Percentiles rank a stretch among this genome's conserved stretches.
Conservation (phyloP, 2,797 vertebrate genomes). For the Leptoclinus maculatus region DNA sequence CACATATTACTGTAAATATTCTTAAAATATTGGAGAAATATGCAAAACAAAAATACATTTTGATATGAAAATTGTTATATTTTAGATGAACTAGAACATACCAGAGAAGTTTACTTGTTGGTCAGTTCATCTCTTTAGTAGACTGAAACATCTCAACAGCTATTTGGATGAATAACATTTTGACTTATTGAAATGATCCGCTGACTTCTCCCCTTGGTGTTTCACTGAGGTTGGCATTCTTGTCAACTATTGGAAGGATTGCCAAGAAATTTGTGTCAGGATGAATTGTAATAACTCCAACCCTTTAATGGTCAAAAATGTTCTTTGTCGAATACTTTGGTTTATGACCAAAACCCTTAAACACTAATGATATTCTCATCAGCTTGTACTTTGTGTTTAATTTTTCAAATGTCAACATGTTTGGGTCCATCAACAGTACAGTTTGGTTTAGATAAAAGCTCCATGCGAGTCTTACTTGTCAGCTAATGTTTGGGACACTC, state of each 20-base stretch:
- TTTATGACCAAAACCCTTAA: no score
- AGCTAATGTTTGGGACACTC: background rate
- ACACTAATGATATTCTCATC: no score
- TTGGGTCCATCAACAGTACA: background rate
- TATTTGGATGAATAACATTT: no score
- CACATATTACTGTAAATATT: background rate
- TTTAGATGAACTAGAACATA: background rate
- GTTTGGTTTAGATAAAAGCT: no score
- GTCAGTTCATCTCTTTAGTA: background rate
- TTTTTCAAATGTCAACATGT: background rate
- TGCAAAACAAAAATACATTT: background rate
- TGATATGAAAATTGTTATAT: background rate
- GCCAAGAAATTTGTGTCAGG: no score
- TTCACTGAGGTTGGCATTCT: background rate
- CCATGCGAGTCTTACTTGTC: conserved; percentile 5
- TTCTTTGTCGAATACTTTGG: no score
- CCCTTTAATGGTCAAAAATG: no score
- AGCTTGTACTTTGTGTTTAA: no score
- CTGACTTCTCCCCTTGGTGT: background rate
- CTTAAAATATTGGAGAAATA: background rate
- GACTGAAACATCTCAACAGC: background rate
- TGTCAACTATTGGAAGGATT: no score
- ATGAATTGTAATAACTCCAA: background rate
- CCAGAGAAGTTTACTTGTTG: background rate
- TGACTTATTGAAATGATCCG: no score